Base-by-base conservation (phyloP, 1,140 invertebrate genomes). In the Drosophila pallidifrons region DNA sequence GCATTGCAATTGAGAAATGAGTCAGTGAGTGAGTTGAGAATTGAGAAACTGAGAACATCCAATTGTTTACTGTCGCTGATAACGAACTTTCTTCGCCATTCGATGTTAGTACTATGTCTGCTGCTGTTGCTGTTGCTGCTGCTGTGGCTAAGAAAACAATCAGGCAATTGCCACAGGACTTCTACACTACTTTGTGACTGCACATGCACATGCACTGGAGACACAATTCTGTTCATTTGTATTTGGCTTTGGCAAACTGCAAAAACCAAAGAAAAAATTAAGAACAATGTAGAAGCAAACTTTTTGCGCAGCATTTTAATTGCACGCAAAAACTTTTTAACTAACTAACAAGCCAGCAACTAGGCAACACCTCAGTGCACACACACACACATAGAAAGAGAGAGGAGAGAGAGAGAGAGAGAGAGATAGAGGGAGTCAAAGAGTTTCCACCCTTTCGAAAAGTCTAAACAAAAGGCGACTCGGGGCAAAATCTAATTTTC, bases 241-340 rank as follows among this genome's bases (percentile, higher is more conserved):
- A 88, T 88, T 87, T 87, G 74, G 83, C 77, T 83, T 88, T 75
- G 73, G 82, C 69, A 87, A 87, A 87, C 82, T 87, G 72, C 69
- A 82, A 80, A 82, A 87, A 79, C 73, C 51, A 67, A 25, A 76
- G 60, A 80, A 87, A 82, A 88, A 83, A 88, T 82, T 88, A 87
- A 80, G 83, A 88, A 87, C 83, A 87, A 87, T 87, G 83, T 88
- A 65, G 64, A 80, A 74, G 83, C 69, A 83, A 87, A 87, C 77
- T 87, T 87, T 87, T 87, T 83, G 83, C 83, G 83, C 83, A 87
- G 83, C 83, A 87, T 88, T 87, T 87, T 87, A 87, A 87, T 87
- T 87, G 83, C 83, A 87, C 83, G 83, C 83, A 87, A 88, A 87
- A 87, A 87, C 73, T 87, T 87, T 87, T 87, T 88, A 87, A 88